Conservation (phyloP, 1,140 invertebrate species). For the Cataglyphis hispanica region DNA sequence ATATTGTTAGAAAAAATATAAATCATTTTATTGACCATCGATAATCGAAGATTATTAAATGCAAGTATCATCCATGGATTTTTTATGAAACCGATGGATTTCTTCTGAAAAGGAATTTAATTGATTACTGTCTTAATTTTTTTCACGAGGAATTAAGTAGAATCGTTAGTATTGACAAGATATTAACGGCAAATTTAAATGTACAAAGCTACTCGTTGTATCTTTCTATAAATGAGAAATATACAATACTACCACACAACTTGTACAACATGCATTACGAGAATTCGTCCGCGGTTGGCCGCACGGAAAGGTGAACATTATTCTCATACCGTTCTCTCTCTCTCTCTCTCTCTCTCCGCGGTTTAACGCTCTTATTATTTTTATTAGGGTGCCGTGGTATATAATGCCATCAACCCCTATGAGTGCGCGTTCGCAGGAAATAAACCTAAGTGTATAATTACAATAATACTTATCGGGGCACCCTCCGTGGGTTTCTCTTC, state of each 20-base stretch:
- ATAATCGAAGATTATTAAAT: not conserved
- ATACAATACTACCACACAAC: constrained; percentile 25
- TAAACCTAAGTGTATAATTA: constrained; percentile 87
- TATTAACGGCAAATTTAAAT: not conserved
- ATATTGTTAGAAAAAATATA: not conserved
- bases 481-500: constrained; percentile 69
- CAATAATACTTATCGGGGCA: constrained; percentile 83
- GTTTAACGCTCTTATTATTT: constrained; percentile 86
- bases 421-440: constrained; percentile 83
- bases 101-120: constrained; percentile 10
- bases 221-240: not conserved
- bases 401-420: constrained; percentile 80
- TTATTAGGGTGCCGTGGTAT: constrained; percentile 81
- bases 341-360: constrained; percentile 65
- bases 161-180: not conserved
- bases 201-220: not conserved
- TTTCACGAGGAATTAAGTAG: constrained; percentile 31
- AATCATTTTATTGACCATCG: not conserved
- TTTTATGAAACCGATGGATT: not conserved
- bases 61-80: not conserved
- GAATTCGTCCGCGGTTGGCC: not conserved
- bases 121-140: constrained; percentile 6
- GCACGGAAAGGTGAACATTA: constrained; percentile 76
- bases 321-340: constrained; percentile 76
- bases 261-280: not conserved